Percentiles rank a stretch among this genome's conserved stretches.
Evolutionary conservation across 2,888 invertebrate genomes (phyloP).

Genomic region (Lithophane ornitopus): DNA sequence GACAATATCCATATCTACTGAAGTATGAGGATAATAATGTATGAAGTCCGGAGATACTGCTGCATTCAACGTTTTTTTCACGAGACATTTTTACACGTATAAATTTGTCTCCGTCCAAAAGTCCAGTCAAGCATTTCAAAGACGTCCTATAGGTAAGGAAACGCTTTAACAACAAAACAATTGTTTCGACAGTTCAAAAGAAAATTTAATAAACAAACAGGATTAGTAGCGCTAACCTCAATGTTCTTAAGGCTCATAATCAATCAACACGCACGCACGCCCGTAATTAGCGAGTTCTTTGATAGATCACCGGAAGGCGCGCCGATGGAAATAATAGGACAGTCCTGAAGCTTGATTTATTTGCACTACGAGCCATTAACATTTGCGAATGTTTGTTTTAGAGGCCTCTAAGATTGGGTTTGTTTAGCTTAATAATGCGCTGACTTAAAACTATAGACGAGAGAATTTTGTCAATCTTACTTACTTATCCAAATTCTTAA

Average conservation of each 20-base stretch:
- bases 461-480: neutral
- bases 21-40: neutral
- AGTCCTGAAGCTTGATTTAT: constrained; percentile 52
- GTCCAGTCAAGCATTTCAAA: neutral
- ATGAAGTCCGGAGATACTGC: neutral
- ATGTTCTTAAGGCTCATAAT: constrained; percentile 49
- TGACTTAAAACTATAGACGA: neutral
- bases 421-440: constrained; percentile 15
- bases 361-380: constrained; percentile 45
- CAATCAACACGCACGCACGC: constrained; percentile 61
- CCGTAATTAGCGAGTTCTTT: constrained; percentile 61
- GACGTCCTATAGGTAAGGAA: constrained; percentile 8
- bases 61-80: neutral
- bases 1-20: neutral
- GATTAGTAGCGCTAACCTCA: constrained; percentile 25
- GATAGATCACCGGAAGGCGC: constrained; percentile 63
- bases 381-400: constrained; percentile 48
- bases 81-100: neutral
- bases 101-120: neutral
- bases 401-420: constrained; percentile 4
- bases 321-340: constrained; percentile 56
- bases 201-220: constrained; percentile 30
- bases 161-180: constrained; percentile 19
- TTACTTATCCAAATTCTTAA: neutral
- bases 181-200: constrained; percentile 29